Evolutionary conservation across 2,888 invertebrate species (phyloP).

Genomic region (Stenodera caucasica): DNA sequence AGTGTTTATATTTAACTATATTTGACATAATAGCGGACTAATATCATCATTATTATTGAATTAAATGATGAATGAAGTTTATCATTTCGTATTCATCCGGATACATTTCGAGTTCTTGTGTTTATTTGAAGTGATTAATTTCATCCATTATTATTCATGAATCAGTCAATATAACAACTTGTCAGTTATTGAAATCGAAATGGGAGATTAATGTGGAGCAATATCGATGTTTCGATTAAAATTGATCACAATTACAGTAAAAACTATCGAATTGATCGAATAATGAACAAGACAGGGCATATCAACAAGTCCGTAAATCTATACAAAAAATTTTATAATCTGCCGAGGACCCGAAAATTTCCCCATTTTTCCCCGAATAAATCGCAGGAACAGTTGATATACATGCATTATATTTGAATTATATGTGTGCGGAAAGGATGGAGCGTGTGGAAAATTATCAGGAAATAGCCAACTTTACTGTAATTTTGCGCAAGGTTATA

Average conservation of each 20-base stretch:
- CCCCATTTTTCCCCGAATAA: too few species aligned
- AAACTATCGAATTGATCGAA: too few species aligned
- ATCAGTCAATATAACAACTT: constrained; percentile 6
- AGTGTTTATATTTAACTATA: neutral
- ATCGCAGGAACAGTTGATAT: too few species aligned
- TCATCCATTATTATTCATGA: neutral
- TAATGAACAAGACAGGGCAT: too few species aligned
- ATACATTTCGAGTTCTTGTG: constrained; percentile 5
- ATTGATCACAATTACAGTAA: too few species aligned
- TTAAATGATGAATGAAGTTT: constrained; percentile 5
- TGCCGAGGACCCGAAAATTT: too few species aligned
- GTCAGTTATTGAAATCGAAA: too few species aligned
- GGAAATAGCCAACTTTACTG: neutral
- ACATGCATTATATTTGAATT: too few species aligned
- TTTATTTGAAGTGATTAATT: constrained; percentile 11
- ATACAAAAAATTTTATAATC: too few species aligned
- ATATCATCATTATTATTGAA: constrained; percentile 12
- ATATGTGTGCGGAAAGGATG: neutral
- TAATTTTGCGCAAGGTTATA: constrained; percentile 5
- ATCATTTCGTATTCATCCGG: neutral
- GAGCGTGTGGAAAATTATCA: neutral
- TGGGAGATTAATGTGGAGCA: neutral
- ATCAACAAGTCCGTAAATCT: too few species aligned
- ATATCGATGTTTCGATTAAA: neutral
- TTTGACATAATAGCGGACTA: neutral